phyloP scores from a whole-genome alignment of 1,140 invertebrate genomes.

The Penaeus vannamei region DNA sequence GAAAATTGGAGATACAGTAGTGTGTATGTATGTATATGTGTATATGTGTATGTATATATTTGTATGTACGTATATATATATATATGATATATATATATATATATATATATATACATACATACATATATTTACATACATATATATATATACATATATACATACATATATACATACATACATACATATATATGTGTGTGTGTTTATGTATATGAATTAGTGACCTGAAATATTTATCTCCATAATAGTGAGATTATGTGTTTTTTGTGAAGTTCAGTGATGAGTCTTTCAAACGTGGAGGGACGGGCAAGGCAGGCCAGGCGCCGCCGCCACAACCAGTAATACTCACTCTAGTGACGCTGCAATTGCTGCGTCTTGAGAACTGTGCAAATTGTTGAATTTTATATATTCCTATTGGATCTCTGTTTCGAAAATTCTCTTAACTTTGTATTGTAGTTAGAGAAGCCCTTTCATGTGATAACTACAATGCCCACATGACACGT shows the following conservation, averaged over 20 bases:
- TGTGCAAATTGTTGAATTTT: slow-evolving; percentile 67
- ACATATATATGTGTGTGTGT: no score
- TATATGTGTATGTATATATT: no score
- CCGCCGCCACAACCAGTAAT: slow-evolving; percentile 62
- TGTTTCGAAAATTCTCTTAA: slow-evolving; percentile 58
- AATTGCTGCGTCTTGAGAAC: slow-evolving; percentile 55
- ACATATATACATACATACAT: no score
- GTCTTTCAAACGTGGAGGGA: slow-evolving; percentile 55
- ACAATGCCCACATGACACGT: slow-evolving; percentile 61
- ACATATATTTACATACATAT: no score
- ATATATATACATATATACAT: no score
- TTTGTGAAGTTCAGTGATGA: slow-evolving; percentile 47
- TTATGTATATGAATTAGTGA: no score
- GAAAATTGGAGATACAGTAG: slow-evolving; percentile 36
- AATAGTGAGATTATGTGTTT: slow-evolving; percentile 42
- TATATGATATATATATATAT: no score
- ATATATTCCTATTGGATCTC: slow-evolving; percentile 66
- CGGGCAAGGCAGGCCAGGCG: slow-evolving; percentile 49
- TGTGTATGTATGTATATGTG: no score
- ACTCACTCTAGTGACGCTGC: slow-evolving; percentile 61
- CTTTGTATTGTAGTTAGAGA: slow-evolving; percentile 62
- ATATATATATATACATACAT: no score
- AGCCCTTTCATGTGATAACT: slow-evolving; percentile 64
- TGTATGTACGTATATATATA: no score
- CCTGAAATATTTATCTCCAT: slow-evolving; percentile 24